phyloP scores from a whole-genome alignment of 2,113 vertebrate genomes.

The Martes martes region DNA sequence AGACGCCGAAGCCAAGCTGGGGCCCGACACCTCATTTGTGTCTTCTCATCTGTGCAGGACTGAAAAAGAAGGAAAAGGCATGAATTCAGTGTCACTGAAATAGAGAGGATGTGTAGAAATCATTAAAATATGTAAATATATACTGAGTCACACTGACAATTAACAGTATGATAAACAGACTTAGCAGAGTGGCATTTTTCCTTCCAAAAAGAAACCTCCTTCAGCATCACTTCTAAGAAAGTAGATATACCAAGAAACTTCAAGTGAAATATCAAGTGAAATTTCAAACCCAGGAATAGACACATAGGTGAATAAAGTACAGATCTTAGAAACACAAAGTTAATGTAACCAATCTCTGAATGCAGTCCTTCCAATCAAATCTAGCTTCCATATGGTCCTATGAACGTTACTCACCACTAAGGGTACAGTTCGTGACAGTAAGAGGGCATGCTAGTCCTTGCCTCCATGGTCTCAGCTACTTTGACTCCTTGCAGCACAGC shows the following conservation, averaged over 20 bases:
- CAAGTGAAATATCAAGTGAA: not conserved
- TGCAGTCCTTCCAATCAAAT: not conserved
- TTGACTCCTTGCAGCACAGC: not conserved
- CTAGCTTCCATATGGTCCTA: not conserved
- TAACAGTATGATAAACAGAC: not conserved
- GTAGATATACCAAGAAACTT: not conserved
- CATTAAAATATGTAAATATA: not conserved
- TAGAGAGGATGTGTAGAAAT: not conserved
- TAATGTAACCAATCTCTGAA: not conserved
- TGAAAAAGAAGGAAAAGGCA: not conserved
- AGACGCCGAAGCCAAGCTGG: conserved; percentile 91
- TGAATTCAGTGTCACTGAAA: not conserved
- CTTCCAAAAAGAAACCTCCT: not conserved
- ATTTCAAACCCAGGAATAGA: conserved; percentile 32
- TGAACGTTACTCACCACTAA: not conserved
- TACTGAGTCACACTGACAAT: not conserved
- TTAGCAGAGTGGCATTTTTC: not conserved
- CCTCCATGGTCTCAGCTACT: not conserved
- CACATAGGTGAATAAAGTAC: not conserved
- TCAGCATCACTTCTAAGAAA: not conserved
- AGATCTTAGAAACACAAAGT: not conserved
- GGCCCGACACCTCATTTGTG: conserved; percentile 65
- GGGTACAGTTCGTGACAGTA: not conserved
- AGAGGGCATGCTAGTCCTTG: not conserved
- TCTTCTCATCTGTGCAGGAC: conserved; percentile 47